phyloP scores from a whole-genome alignment of 2,888 invertebrate species.

The Azorinus chamasolen region DNA sequence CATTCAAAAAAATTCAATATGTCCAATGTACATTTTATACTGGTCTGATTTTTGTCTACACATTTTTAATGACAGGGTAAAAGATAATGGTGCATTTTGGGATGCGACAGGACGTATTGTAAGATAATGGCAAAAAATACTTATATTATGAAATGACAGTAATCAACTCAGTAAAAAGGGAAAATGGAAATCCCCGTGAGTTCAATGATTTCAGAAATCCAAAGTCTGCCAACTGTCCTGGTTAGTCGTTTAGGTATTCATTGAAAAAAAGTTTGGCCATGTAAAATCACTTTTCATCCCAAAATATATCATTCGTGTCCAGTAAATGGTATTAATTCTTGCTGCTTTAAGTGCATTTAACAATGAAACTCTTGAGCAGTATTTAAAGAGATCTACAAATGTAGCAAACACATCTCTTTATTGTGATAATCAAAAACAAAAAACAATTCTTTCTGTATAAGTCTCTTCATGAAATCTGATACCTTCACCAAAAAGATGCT shows the following conservation, averaged over 20 bases:
- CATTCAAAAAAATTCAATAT: constrained; percentile 22
- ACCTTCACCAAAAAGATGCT: background rate
- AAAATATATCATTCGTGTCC: background rate
- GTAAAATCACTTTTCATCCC: background rate
- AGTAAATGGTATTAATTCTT: constrained; percentile 7
- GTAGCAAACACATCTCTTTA: background rate
- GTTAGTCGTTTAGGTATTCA: constrained; percentile 2
- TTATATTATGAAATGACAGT: constrained; percentile 26
- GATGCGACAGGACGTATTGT: constrained; percentile 29
- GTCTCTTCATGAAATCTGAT: constrained; percentile 14
- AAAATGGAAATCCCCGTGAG: constrained; percentile 30
- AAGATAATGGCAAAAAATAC: constrained; percentile 1
- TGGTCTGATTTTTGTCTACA: background rate
- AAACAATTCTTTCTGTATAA: constrained; percentile 12
- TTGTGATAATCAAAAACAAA: background rate
- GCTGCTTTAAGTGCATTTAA: constrained; percentile 14
- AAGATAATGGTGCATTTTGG: constrained; percentile 17
- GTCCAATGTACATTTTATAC: constrained; percentile 1
- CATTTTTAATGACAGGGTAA: background rate
- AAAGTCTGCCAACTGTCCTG: too few species aligned
- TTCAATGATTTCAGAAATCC: constrained; percentile 8
- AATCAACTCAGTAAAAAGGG: constrained; percentile 14
- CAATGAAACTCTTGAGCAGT: too few species aligned
- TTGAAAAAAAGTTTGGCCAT: constrained; percentile 5
- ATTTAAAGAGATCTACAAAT: background rate